Evolutionary conservation across 2,797 vertebrate species (phyloP).

Genomic region (Erithacus rubecula): DNA sequence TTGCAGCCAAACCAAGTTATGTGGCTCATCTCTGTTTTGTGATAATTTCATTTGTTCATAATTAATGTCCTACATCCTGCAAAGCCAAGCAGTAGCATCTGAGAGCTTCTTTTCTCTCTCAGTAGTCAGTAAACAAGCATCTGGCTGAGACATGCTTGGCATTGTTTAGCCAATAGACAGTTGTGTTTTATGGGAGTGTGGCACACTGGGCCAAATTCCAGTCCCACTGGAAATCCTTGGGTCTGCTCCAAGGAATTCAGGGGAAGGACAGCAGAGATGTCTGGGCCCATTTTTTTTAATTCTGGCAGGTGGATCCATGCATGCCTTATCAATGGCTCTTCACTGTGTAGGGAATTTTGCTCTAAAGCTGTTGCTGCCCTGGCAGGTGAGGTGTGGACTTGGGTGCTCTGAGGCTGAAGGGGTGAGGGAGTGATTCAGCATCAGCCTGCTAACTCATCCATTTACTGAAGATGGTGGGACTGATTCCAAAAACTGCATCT

Average conservation of each 20-base stretch:
- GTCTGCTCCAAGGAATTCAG: slow-evolving; percentile 10
- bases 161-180: slow-evolving; percentile 52
- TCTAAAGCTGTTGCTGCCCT: neutral
- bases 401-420: neutral
- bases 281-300: neutral
- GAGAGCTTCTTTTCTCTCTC: neutral
- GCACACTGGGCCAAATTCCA: slow-evolving; percentile 53
- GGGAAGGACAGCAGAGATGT: neutral
- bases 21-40: slow-evolving; percentile 33
- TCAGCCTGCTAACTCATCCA: neutral
- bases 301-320: neutral
- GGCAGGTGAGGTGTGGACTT: neutral
- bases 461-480: neutral
- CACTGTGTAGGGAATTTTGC: fast-evolving
- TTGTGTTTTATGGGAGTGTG: slow-evolving; percentile 38
- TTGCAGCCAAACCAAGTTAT: slow-evolving; percentile 11
- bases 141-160: slow-evolving; percentile 27
- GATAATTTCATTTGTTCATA: slow-evolving; percentile 8
- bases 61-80: slow-evolving; percentile 38
- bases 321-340: neutral
- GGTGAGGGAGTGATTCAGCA: neutral
- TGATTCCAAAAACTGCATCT: neutral
- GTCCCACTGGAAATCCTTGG: slow-evolving; percentile 42
- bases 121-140: slow-evolving; percentile 31
- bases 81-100: slow-evolving; percentile 34